phyloP scores from a whole-genome alignment of 2,113 vertebrate genomes.

The Antechinus flavipes region DNA sequence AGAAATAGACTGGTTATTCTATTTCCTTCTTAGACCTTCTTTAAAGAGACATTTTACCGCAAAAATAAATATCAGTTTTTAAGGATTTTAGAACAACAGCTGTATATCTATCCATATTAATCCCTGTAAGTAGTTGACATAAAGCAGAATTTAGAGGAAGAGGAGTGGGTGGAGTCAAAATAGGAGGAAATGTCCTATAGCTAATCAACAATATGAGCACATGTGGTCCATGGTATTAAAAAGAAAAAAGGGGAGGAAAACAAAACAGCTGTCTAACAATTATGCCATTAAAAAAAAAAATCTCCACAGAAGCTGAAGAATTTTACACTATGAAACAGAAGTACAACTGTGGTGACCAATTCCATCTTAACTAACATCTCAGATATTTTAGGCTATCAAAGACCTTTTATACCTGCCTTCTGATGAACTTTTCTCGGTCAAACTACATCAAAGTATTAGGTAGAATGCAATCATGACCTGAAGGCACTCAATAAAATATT shows the following conservation, averaged over 20 bases:
- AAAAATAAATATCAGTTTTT: slow-evolving; percentile 59
- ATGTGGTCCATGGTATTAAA: slow-evolving; percentile 78
- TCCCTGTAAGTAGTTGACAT: slow-evolving; percentile 76
- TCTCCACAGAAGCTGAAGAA: slow-evolving; percentile 75
- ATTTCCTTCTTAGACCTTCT: slow-evolving; percentile 55
- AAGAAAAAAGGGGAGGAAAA: slow-evolving; percentile 66
- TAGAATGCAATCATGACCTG: slow-evolving; percentile 38
- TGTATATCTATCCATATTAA: slow-evolving; percentile 75
- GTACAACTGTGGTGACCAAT: slow-evolving; percentile 71
- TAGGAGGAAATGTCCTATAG: slow-evolving; percentile 81
- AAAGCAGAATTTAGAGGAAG: slow-evolving; percentile 79
- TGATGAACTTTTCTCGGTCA: slow-evolving; percentile 51
- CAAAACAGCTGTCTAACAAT: slow-evolving; percentile 79
- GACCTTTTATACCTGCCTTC: slow-evolving; percentile 49
- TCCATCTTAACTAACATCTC: slow-evolving; percentile 67
- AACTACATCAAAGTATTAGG: slow-evolving; percentile 38
- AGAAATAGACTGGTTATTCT: background rate
- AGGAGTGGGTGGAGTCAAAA: slow-evolving; percentile 80
- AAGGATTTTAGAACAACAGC: slow-evolving; percentile 72
- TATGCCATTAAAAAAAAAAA: slow-evolving; percentile 78
- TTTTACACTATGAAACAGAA: slow-evolving; percentile 68
- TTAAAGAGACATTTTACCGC: slow-evolving; percentile 59
- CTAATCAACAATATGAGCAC: slow-evolving; percentile 82
- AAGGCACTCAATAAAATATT: slow-evolving; percentile 51
- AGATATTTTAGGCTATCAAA: slow-evolving; percentile 46